phyloP scores from a whole-genome alignment of 1,140 invertebrate genomes.

The Fopius arisanus region DNA sequence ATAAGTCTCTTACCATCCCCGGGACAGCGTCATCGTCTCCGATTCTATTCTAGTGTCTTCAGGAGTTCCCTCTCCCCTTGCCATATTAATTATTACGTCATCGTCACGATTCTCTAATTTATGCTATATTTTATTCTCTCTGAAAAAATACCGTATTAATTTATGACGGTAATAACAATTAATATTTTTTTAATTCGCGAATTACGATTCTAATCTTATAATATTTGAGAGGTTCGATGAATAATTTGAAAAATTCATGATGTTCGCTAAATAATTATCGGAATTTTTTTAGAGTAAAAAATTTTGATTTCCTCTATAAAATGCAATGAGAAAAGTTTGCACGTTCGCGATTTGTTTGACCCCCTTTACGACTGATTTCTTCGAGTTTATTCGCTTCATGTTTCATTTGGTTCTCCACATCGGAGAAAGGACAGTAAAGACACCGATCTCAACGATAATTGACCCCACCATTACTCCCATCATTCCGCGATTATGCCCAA shows the following conservation, averaged over 20 bases:
- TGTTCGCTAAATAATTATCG: too few relatives aligned
- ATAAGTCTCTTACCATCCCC: not conserved
- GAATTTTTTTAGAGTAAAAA: too few relatives aligned
- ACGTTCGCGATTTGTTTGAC: too few relatives aligned
- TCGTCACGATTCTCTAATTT: not conserved
- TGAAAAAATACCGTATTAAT: too few relatives aligned
- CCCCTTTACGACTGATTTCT: not conserved
- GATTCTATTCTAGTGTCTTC: conserved; percentile 9
- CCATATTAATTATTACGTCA: not conserved
- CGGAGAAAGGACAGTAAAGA: not conserved
- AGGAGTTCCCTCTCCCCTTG: not conserved
- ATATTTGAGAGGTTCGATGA: too few relatives aligned
- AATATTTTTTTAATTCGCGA: too few relatives aligned
- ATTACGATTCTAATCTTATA: too few relatives aligned
- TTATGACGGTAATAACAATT: too few relatives aligned
- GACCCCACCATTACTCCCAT: conserved; percentile 6
- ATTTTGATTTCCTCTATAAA: too few relatives aligned
- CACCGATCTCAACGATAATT: conserved; percentile 26
- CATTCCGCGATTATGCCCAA: conserved; percentile 45
- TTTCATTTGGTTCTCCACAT: not conserved
- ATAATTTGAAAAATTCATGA: too few relatives aligned
- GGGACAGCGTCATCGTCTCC: not conserved
- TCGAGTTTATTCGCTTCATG: not conserved
- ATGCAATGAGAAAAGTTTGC: too few relatives aligned
- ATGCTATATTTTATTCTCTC: not conserved